phyloP scores from a whole-genome alignment of 1,140 invertebrate species.

The Leptopilina clavipes region DNA sequence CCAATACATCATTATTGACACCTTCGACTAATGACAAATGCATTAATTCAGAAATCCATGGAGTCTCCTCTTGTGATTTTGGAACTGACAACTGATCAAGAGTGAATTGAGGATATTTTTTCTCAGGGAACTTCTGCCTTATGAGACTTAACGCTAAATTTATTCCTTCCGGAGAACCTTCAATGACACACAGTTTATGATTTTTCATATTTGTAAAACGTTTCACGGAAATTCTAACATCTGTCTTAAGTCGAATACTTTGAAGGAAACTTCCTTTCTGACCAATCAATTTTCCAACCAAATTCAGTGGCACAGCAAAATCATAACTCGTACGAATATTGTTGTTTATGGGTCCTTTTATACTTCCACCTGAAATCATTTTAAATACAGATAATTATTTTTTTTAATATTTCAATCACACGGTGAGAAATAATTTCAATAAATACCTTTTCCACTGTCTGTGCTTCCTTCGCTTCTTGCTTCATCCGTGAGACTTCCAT shows the following conservation, averaged over 20 bases:
- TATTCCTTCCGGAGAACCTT: slow-evolving; percentile 87
- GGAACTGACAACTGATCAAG: slow-evolving; percentile 83
- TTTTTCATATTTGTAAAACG: slow-evolving; percentile 82
- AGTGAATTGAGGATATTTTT: slow-evolving; percentile 85
- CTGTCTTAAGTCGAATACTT: slow-evolving; percentile 85
- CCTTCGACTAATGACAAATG: slow-evolving; percentile 90
- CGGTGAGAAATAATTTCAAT: too few relatives aligned
- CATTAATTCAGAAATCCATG: slow-evolving; percentile 64
- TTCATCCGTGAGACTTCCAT: slow-evolving; percentile 73
- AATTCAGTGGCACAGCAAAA: slow-evolving; percentile 85
- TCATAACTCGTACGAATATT: slow-evolving; percentile 76
- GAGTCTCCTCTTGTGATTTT: slow-evolving; percentile 52
- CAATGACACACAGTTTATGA: slow-evolving; percentile 88
- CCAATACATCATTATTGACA: slow-evolving; percentile 93
- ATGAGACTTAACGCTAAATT: slow-evolving; percentile 88
- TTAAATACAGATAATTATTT: too few relatives aligned
- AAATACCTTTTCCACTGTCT: slow-evolving; percentile 72
- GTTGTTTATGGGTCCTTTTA: slow-evolving; percentile 75
- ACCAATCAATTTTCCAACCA: slow-evolving; percentile 93
- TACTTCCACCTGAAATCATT: slow-evolving; percentile 75
- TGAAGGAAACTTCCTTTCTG: slow-evolving; percentile 87
- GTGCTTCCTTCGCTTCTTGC: slow-evolving; percentile 72
- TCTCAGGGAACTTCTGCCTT: slow-evolving; percentile 86
- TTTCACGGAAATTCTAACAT: slow-evolving; percentile 86
- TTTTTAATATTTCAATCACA: too few relatives aligned